Evolutionary conservation across 2,113 vertebrate species (phyloP), one percentile per base, ranked within the genome.

Genomic region (Passer domesticus): DNA sequence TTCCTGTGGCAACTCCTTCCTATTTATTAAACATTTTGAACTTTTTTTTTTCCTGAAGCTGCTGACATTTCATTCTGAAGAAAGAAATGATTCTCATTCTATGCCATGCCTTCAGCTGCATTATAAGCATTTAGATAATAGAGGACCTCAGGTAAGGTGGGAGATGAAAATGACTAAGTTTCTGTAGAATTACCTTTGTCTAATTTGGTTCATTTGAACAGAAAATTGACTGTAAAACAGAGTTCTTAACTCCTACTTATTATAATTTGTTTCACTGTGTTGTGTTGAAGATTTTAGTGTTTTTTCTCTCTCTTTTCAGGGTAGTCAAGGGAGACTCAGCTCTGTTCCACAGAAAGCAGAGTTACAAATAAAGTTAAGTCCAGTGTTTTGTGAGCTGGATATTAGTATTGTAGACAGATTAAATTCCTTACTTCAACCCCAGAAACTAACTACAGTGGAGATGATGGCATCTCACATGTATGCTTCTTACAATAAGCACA

Each of bases 401-500:
- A 99, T 99, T 96, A 99, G 99, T 97, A 99, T 99, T 56, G 99
- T 99, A 56, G 99, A 99, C 96, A 98, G 99, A 83, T 98, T 99
- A 59, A 99, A 99, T 97, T 99, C 99, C 6, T 97, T 99, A 82
- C 98, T 99, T 82, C 99, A 99, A 49, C 99, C 99, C 13, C 99
- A 99, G 89, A 99, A 99, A 94, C 97, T 99, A 80, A 98, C 97
- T 62, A 98, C 99, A 10, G 98, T 99, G 10, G 99, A 99, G 92
- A 98, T 99, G 98, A 99, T 99, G 99, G 98, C 99, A 15, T 99
- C 99, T 41, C 99, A 99, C 92, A 99, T 99, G 98, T 99, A 99
- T 85, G 98, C 98, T 13, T 99, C 99, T 43, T 99, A 99, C 87
- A 99, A 99, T 96, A 99, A 99, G 79, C 99, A 99, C 62, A 93